These are phyloP conservation scores for Plebejus anna DNA, from an alignment of 2,888 invertebrate genomes.

Conservation along the genomic window DNA sequence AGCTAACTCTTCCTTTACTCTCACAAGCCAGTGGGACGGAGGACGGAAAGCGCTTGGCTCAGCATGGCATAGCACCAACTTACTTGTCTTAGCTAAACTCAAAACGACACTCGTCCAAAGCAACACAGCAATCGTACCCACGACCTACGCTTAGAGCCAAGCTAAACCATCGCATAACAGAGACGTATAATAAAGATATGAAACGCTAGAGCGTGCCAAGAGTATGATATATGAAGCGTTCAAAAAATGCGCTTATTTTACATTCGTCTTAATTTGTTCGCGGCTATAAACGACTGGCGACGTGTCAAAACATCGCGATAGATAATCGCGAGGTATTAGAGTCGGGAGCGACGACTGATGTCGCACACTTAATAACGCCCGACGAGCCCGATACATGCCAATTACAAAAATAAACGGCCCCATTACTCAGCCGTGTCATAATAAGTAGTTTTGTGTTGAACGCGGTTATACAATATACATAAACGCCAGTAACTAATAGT, in stretches of 20 bases:
- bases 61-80: no score
- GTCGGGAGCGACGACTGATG: conserved; percentile 63
- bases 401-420: conserved; percentile 75
- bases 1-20: no score
- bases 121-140: neutral
- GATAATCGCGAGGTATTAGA: conserved; percentile 68
- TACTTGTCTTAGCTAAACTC: neutral
- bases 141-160: neutral
- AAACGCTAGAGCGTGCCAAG: neutral
- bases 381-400: conserved; percentile 68
- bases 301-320: conserved; percentile 66
- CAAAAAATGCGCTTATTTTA: conserved; percentile 28
- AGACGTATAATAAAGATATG: neutral
- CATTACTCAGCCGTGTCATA: conserved; percentile 77
- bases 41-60: no score
- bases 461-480: conserved; percentile 3
- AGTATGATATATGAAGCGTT: neutral
- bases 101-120: neutral
- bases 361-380: conserved; percentile 71
- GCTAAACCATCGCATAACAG: neutral
- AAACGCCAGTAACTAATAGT: conserved; percentile 3
- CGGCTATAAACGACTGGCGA: conserved; percentile 51
- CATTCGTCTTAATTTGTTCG: conserved; percentile 35
- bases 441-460: conserved; percentile 50
- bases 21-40: no score